These are phyloP conservation scores for Mugil cephalus DNA, from an alignment of 2,113 vertebrate genomes.

Conservation along the genomic window DNA sequence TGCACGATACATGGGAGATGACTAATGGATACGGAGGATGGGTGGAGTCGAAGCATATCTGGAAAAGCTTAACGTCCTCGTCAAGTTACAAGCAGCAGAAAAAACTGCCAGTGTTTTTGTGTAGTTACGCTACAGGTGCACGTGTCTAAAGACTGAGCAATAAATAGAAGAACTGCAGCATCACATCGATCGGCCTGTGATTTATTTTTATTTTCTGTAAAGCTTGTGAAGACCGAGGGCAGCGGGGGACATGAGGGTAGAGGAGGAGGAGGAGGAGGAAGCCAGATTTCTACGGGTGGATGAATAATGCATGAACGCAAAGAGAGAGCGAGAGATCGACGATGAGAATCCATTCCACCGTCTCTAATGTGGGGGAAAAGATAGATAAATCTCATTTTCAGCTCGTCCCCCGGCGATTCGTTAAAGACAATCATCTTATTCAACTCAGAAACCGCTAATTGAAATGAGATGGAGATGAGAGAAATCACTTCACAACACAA, in stretches of 20 bases:
- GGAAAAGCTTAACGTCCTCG: no score
- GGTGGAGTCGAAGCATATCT: no score
- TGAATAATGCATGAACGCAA: conserved; percentile 71
- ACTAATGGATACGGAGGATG: no score
- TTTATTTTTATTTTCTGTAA: conserved; percentile 14
- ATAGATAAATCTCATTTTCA: conserved; percentile 18
- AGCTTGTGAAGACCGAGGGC: conserved; percentile 11
- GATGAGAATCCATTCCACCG: conserved; percentile 35
- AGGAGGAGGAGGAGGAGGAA: conserved; percentile 31
- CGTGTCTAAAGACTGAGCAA: no score
- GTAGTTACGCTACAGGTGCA: no score
- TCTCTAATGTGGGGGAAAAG: conserved; percentile 24
- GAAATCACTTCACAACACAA: neutral
- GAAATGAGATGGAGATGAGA: neutral
- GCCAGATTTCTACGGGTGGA: conserved; percentile 42
- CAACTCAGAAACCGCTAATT: neutral
- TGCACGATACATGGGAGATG: no score
- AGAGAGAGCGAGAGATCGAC: conserved; percentile 9
- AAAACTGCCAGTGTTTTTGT: no score
- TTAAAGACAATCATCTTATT: neutral
- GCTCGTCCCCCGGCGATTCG: neutral
- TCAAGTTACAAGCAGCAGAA: no score
- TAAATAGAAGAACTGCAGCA: neutral
- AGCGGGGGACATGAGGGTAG: conserved; percentile 28
- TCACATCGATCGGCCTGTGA: conserved; percentile 28